Conservation (phyloP, 23 tunicate genomes). For the Trididemnum nubilum region DNA sequence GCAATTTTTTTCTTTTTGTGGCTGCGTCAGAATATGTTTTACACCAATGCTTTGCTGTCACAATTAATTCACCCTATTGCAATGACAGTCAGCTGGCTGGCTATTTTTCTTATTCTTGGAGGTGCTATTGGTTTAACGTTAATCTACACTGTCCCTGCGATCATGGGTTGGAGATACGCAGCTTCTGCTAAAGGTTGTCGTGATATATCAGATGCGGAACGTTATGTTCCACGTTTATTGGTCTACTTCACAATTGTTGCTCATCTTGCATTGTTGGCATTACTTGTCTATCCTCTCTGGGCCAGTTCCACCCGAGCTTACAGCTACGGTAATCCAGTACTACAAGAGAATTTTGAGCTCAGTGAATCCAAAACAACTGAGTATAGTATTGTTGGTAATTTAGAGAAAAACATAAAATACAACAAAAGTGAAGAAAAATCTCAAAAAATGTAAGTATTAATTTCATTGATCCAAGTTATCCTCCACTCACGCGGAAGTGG, state of each 20-base stretch:
- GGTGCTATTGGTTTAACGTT: conserved; percentile 55
- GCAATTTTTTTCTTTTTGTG: conserved; percentile 78
- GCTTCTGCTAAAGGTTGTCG: conserved; percentile 67
- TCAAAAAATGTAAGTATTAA: no score
- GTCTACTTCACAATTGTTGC: conserved; percentile 44
- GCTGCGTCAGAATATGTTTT: conserved; percentile 86
- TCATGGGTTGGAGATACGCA: conserved; percentile 71
- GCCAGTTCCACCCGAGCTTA: no score
- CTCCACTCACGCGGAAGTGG: no score
- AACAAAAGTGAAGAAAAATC: no score
- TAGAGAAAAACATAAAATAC: no score
- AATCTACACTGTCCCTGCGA: conserved; percentile 45
- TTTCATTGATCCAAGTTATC: no score
- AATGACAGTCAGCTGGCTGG: conserved; percentile 57
- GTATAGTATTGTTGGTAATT: no score
- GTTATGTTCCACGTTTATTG: conserved; percentile 39
- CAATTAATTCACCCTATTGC: conserved; percentile 66
- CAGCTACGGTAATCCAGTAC: no score
- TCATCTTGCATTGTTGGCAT: conserved; percentile 54
- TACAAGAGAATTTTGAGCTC: no score
- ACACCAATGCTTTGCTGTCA: conserved; percentile 76
- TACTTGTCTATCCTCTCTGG: conserved; percentile 72
- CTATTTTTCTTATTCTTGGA: conserved; percentile 52
- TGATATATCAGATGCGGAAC: conserved; percentile 35
- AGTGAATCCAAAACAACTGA: no score